Evolutionary conservation across 2,113 vertebrate species (phyloP), one percentile per base, ranked within the genome.

Genomic region (Crotalus helleri): DNA sequence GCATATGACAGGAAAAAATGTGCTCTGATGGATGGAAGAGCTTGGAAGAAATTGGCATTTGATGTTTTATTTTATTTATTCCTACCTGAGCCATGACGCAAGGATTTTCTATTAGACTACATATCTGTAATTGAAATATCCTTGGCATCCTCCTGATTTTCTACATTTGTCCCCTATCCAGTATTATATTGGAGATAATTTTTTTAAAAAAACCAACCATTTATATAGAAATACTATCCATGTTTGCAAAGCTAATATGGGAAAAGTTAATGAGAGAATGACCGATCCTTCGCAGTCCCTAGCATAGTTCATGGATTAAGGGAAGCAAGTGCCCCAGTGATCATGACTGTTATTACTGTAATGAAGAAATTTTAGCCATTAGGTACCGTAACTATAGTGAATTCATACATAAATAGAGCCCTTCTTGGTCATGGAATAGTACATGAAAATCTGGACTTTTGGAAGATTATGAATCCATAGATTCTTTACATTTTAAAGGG

Each of bases 261-360:
- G 92, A 87, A 29, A 10, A 39, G 39, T 92, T 44, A 55, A 1
- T 44, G 86, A 13, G 91, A 91, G 51, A n/a, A 21, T 11, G 59
- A 55, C 55, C 33, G 1, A 53, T 90, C 90, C 94, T 96, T 24
- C 93, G 57, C 85, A 44, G 23, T 93, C 86, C 74, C 44, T 89
- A 69, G 19, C 49, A 54, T 64, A 89, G 21, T 87, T 88, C 55
- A 1, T 4, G 19, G 64, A 10, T 11, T 87, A 90, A 92, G 58
- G 57, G 91, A 88, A 87, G 29, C 92, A 93, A 90, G 0, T 39
- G 44, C 54, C 87, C 88, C 90, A 46, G 51, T 29, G 86, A 0
- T 69, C 2, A 9, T 81, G 53, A 15, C 1, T 55, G 55, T 0
- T 0, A 69, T 24, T 46, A 6, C 13, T 24, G 61, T 33, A 5